Conservation (phyloP, 2,888 invertebrate genomes). For the Diarsia mendica region DNA sequence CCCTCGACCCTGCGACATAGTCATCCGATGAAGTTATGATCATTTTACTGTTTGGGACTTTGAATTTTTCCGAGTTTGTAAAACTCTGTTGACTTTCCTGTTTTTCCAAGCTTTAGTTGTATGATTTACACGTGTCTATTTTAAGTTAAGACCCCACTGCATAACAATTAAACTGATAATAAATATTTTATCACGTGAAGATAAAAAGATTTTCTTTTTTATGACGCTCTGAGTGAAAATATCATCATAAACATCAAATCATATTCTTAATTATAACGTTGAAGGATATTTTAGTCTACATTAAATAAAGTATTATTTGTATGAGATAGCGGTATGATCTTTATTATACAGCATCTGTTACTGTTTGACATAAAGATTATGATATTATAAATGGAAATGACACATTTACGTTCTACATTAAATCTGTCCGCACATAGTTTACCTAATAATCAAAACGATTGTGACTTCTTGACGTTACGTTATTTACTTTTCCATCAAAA, state of each 20-base stretch:
- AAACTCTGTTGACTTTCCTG: background rate
- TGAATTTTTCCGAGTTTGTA: no score
- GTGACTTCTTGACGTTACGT: slow-evolving; percentile 21
- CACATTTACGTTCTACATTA: slow-evolving; percentile 25
- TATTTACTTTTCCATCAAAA: slow-evolving; percentile 45
- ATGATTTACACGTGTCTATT: slow-evolving; percentile 16
- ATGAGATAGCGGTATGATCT: slow-evolving; percentile 27
- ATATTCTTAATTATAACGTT: slow-evolving; percentile 27
- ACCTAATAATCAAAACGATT: slow-evolving; percentile 15
- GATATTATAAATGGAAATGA: slow-evolving; percentile 19
- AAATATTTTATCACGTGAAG: background rate
- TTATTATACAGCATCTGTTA: slow-evolving; percentile 20
- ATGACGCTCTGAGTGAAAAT: slow-evolving; percentile 31
- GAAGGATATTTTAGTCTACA: slow-evolving; percentile 22
- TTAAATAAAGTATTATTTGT: slow-evolving; percentile 36
- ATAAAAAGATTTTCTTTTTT: slow-evolving; percentile 23
- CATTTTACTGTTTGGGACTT: no score
- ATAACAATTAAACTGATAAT: background rate
- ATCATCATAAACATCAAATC: slow-evolving; percentile 39
- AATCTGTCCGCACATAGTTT: slow-evolving; percentile 10
- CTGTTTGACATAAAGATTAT: slow-evolving; percentile 34
- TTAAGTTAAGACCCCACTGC: slow-evolving; percentile 12
- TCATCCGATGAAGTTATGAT: background rate
- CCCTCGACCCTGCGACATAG: background rate
- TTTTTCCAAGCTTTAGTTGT: background rate